Evolutionary conservation across 2,797 vertebrate species (phyloP), one percentile per base, ranked within the genome.

Genomic region (Aulostomus chinensis): DNA sequence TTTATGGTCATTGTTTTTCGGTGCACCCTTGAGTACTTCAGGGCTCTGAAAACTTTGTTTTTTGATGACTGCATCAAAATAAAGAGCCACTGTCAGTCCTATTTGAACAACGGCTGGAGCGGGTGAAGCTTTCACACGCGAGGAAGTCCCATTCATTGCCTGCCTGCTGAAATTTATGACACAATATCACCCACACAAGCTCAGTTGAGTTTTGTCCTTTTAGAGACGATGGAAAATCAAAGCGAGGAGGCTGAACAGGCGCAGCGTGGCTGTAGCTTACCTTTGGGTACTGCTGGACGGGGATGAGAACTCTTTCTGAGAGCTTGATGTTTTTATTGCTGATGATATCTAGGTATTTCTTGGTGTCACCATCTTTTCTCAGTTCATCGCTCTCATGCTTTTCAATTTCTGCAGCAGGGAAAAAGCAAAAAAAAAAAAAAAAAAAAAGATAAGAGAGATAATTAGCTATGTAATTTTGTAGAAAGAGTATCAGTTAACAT

Each of bases 311-410:
- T 84, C 95, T 92, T 87, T 99, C 97, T 2, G 94, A 96, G 37
- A 99, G 92, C 87, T 99, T 99, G 89, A 98, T 96, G 69, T 99
- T 99, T 93, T 98, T 98, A 93, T 99, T 99, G 90, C 97, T 98
- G 93, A 99, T 98, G 79, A 99, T 93, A 86, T 99, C 97, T 54
- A 98, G 92, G 37, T 98, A 99, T 72, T 98, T 99, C 86, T 98
- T 98, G 77, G 93, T 92, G 71, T 96, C 94, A 8, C 93, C 94
- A 70, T 98, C 96, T 67, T 96, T 98, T 86, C 93, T 95, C 70
- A 89, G 79, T 78, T 96, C 95, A 7, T 95, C 93, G n/a, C 91
- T 91, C 65, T 98, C 95, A 62, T 91, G 94, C 85, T 98, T 98
- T 86, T 95, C 95, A 68, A 99, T 98, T 91, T 99, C 97, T 99